phyloP scores from a whole-genome alignment of 2,797 vertebrate species.

The Chromobotia macracanthus region DNA sequence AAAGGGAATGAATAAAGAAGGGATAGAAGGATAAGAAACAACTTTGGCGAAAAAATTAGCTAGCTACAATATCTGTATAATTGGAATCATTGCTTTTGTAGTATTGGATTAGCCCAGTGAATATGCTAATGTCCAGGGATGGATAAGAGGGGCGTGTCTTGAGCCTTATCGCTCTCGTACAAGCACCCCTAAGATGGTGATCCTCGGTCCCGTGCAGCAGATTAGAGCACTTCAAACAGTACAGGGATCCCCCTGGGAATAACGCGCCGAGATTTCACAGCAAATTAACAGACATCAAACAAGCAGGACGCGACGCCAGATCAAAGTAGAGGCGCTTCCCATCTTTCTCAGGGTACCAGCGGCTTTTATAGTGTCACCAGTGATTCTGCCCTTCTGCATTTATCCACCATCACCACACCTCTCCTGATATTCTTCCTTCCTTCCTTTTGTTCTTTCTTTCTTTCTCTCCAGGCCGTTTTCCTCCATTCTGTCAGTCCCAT shows the following conservation, averaged over 20 bases:
- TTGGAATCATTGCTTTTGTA: constrained; percentile 51
- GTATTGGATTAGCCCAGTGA: constrained; percentile 62
- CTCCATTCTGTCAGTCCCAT: constrained; percentile 34
- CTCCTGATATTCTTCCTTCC: background rate
- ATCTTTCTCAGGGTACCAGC: constrained; percentile 55
- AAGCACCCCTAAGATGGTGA: constrained; percentile 63
- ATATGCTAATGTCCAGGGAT: constrained; percentile 67
- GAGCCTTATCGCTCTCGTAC: constrained; percentile 69
- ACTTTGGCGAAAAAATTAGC: constrained; percentile 26
- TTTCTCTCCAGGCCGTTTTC: constrained; percentile 9
- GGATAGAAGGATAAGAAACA: constrained; percentile 26
- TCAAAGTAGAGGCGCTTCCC: constrained; percentile 67
- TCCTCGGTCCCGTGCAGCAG: constrained; percentile 56
- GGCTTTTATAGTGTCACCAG: constrained; percentile 20
- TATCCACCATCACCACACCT: background rate
- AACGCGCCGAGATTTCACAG: constrained; percentile 72
- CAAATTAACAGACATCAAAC: constrained; percentile 78
- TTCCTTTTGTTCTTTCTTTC: background rate
- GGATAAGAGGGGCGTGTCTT: constrained; percentile 17
- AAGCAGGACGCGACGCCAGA: constrained; percentile 57
- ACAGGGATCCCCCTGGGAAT: constrained; percentile 67
- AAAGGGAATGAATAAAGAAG: constrained; percentile 10
- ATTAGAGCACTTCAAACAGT: constrained; percentile 71
- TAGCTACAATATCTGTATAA: constrained; percentile 53
- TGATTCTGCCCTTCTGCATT: constrained; percentile 11